Evolutionary conservation across 2,888 invertebrate genomes (phyloP).

Genomic region (Eumerus sabulonum): DNA sequence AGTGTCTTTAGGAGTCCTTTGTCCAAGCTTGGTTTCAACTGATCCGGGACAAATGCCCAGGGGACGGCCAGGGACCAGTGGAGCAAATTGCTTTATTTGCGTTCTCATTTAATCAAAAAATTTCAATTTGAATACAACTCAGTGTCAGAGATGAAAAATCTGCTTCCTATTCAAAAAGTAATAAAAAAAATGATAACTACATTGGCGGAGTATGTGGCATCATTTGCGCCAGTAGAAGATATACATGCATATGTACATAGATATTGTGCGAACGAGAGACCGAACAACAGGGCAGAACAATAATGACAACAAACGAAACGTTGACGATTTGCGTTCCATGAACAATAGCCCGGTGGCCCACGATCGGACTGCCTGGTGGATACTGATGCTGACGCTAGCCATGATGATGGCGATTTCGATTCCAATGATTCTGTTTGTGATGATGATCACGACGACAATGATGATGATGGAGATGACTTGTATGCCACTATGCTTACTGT

Average conservation of each 20-base stretch:
- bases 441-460: constrained; percentile 43
- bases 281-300: constrained; percentile 53
- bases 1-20: too few species aligned
- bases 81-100: constrained; percentile 65
- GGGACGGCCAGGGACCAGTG: too few species aligned
- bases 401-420: constrained; percentile 22
- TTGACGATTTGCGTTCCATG: constrained; percentile 61
- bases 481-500: constrained; percentile 42
- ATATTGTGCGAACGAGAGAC: constrained; percentile 37
- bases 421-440: constrained; percentile 39
- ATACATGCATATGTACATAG: too few species aligned
- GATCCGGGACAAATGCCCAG: too few species aligned
- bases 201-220: constrained; percentile 66
- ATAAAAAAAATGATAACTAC: constrained; percentile 51
- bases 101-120: constrained; percentile 68
- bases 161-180: constrained; percentile 66
- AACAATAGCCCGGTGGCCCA: constrained; percentile 57
- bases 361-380: constrained; percentile 5
- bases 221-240: constrained; percentile 63
- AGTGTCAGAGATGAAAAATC: constrained; percentile 69
- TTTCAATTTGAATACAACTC: constrained; percentile 68
- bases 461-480: constrained; percentile 61
- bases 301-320: constrained; percentile 55
- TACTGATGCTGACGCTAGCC: too few species aligned
- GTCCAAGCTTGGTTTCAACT: too few species aligned